A percentile compares a stretch with the other conserved stretches of the same genome.
Conservation (phyloP, 2,888 invertebrate species). For the Lasioglossum oenotherae region DNA sequence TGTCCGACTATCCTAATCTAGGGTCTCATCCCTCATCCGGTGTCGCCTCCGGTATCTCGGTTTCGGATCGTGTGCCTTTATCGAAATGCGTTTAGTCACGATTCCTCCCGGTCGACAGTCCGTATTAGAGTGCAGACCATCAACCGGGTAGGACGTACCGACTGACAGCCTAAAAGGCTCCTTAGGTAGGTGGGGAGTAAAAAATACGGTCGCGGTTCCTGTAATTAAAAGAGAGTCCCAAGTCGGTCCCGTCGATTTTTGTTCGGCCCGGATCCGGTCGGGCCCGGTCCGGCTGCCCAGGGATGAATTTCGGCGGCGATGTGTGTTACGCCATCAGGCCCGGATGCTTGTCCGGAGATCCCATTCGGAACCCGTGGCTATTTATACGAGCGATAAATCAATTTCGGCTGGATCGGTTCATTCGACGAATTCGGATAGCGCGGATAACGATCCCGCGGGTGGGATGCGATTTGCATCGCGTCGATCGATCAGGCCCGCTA, state of each 20-base stretch:
- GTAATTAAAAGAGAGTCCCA: conserved; percentile 55
- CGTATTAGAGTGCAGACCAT: conserved; percentile 40
- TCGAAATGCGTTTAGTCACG: conserved; percentile 64
- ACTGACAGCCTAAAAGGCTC: conserved; percentile 51
- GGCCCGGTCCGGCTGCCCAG: not conserved
- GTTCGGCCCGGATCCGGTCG: not conserved
- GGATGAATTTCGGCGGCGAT: conserved; percentile 13
- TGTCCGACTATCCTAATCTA: conserved; percentile 26
- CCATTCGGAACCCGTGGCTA: not conserved
- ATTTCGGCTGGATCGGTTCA: conserved; percentile 7
- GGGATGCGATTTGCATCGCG: conserved; percentile 39
- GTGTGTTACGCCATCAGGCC: conserved; percentile 7
- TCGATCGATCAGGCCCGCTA: conserved; percentile 19
- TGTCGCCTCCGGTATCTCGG: conserved; percentile 52
- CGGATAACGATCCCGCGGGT: conserved; percentile 34
- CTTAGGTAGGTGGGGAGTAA: not conserved
- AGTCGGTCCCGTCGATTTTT: not conserved
- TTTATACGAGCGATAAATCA: conserved; percentile 45
- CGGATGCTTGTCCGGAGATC: not conserved
- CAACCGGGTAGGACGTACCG: conserved; percentile 15
- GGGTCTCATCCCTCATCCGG: conserved; percentile 33
- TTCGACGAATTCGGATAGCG: conserved; percentile 36
- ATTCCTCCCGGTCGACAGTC: conserved; percentile 25
- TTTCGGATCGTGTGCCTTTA: conserved; percentile 56
- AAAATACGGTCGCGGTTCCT: conserved; percentile 27